Evolutionary conservation across 1,140 invertebrate species (phyloP), one percentile per base, ranked within the genome.

Genomic region (Lepidurus arcticus): DNA sequence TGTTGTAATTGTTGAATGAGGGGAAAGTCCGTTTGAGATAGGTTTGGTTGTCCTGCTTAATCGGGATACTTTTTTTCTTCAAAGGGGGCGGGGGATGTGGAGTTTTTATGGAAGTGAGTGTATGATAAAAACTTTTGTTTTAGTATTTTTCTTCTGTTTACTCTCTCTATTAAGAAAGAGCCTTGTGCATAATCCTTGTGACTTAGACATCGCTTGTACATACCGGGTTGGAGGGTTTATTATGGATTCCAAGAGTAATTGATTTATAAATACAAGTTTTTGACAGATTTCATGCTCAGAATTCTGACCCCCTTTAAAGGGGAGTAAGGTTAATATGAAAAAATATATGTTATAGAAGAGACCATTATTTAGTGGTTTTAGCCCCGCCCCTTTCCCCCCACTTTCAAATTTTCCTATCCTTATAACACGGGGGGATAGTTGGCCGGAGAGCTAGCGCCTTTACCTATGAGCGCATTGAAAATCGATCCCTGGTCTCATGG

Each of bases 251-350:
- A 65, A 65, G 53, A 65, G 53, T 65, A 65, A n/a, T 16, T 65
- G 53, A 65, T 65, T 65, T 65, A 65, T 65, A 65, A 65, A 65
- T n/a, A 65, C 21, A 65, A 65, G 21, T 65, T 65, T 65, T 65
- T 65, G 53, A 65, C 16, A 65, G 16, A 65, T n/a, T n/a, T 65
- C 13, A n/a, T 9, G 8, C 21, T n/a, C 53, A 7, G 16, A 34
- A 34, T 34, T 34, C 34, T 34, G 34, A 3, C 34, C 34, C 34
- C 34, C 24, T 24, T 24, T 24, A 24, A 24, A 24, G 24, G 24
- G 24, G n/a, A n/a, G n/a, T n/a, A n/a, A n/a, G n/a, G n/a, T n/a
- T n/a, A n/a, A n/a, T n/a, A n/a, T n/a, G n/a, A n/a, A n/a, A n/a
- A n/a, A n/a, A n/a, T n/a, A n/a, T n/a, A n/a, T n/a, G n/a, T n/a